These are phyloP conservation scores for Sinosuthora webbiana DNA, from an alignment of 2,113 vertebrate genomes.

Conservation along the genomic window DNA sequence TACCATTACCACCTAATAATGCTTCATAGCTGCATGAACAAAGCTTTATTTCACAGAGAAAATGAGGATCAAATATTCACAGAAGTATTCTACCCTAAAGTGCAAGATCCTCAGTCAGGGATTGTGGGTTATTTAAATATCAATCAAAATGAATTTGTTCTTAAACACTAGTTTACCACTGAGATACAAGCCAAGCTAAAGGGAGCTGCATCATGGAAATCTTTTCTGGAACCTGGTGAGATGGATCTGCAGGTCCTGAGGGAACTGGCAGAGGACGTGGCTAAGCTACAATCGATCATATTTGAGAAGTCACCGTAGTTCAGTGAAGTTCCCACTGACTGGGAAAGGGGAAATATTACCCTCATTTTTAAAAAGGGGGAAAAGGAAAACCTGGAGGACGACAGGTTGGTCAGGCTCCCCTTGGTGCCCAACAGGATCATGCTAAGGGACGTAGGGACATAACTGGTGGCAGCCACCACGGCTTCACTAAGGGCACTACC, in stretches of 20 bases:
- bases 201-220: background rate
- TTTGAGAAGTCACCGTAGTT: background rate
- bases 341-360: background rate
- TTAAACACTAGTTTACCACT: background rate
- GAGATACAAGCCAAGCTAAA: background rate
- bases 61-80: background rate
- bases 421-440: background rate
- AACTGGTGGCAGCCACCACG: background rate
- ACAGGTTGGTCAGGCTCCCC: background rate
- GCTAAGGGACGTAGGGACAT: rapidly evolving
- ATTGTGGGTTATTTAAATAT: background rate
- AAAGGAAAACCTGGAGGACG: background rate
- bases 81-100: background rate
- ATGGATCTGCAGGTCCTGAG: background rate
- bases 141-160: background rate
- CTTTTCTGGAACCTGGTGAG: background rate
- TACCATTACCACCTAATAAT: background rate
- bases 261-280: background rate
- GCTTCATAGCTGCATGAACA: background rate
- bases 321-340: background rate
- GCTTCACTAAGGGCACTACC: background rate
- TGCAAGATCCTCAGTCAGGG: background rate
- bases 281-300: background rate
- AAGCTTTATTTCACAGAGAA: background rate
- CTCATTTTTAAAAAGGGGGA: background rate